Base-by-base conservation (phyloP, 2,113 vertebrate genomes). In the Bufo bufo region DNA sequence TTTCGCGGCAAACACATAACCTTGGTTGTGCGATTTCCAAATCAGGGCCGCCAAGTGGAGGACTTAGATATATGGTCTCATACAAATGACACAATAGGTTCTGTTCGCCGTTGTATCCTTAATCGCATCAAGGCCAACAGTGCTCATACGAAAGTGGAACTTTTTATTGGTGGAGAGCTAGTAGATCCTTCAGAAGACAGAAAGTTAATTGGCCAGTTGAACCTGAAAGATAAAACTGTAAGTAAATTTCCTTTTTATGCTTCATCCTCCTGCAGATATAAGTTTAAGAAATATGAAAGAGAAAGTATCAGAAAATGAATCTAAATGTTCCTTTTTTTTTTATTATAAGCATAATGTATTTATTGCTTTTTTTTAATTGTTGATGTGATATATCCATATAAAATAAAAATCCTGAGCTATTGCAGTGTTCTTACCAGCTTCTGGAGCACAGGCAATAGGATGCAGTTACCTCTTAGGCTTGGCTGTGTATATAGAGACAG, bases 1-100 rank as follows among this genome's bases (percentile, higher is more conserved):
- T 99, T 99, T 92, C 95, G 98, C 87, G 98, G 98, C 85, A 99
- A 99, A 89, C 98, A 99, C 88, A 98, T 99, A 90, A 98, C 98
- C 0, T 93, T 99, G 89, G 96, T 99, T 65, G 98, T 99, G 91
- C 97, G 98, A 81, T 99, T 99, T 92, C 98, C 98, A 82, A 99
- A 99, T 95, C 98, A 99, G 93, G 98, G 98, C 43, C 96, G 98
- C 16, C 98, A 99, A 91, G 97, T 99, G 63, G 98, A 99, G 79
- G 98, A 99, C 91, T 91, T 99, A 93, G 98, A 99, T 85, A 97
- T 99, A 90, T 99, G 98, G 98, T 99, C 98, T 81, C 98, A 99
- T 91, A 99, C 98, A 78, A 99, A 99, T 0, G 98, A 99, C 93
- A 99, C 98, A 20, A 98, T 99, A n/a, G 98, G 98, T 90, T 99